phyloP scores from a whole-genome alignment of 2,113 vertebrate genomes.

The Cygnus buccinator region DNA sequence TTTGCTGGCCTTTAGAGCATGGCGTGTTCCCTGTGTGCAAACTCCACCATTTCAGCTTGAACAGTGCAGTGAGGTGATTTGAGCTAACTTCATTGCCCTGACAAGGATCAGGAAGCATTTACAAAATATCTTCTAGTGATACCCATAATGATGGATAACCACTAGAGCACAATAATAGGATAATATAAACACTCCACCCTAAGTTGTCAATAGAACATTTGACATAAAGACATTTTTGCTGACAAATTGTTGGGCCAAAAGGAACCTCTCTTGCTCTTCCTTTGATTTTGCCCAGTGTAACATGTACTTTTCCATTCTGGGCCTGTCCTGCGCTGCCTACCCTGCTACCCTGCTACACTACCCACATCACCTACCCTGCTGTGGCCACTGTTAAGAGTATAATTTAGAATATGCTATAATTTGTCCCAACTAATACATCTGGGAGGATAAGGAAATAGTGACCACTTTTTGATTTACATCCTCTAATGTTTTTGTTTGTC shows the following conservation, averaged over 20 bases:
- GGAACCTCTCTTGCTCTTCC: rapidly evolving
- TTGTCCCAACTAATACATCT: not conserved
- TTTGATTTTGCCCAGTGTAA: not conserved
- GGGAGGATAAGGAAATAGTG: not conserved
- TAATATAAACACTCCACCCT: not conserved
- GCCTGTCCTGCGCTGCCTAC: not conserved
- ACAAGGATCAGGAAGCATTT: not conserved
- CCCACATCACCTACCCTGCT: not conserved
- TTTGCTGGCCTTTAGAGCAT: not conserved
- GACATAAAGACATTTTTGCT: not conserved
- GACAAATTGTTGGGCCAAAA: not conserved
- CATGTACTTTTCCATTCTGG: not conserved
- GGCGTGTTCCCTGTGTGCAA: not conserved
- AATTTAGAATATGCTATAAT: not conserved
- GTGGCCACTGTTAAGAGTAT: not conserved
- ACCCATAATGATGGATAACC: not conserved
- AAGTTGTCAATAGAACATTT: not conserved
- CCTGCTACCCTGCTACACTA: too few relatives aligned
- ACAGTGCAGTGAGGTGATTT: not conserved
- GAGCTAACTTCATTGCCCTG: not conserved
- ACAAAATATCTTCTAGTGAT: not conserved
- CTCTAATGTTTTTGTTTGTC: not conserved
- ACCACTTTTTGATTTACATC: not conserved
- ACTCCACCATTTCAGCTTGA: not conserved
- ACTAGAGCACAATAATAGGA: not conserved